phyloP scores from a whole-genome alignment of 2,888 invertebrate genomes.

The Antheraea assamensis region DNA sequence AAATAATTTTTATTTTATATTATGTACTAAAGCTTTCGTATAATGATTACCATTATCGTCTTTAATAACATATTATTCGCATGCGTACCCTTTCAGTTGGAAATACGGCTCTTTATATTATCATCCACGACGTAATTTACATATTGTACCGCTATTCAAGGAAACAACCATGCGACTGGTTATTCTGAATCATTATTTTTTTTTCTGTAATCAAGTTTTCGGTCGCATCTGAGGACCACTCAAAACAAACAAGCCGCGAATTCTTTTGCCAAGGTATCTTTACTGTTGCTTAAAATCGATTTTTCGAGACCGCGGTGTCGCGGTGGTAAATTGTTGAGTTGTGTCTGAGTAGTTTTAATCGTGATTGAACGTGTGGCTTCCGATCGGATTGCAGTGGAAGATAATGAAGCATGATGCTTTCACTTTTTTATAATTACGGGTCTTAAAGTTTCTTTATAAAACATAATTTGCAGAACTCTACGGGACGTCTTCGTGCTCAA shows the following conservation, averaged over 20 bases:
- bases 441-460: conserved; percentile 42
- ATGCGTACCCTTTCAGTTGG: conserved; percentile 10
- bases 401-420: conserved; percentile 71
- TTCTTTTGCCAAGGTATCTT: conserved; percentile 45
- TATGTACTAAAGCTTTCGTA: neutral
- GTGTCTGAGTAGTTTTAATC: conserved; percentile 51
- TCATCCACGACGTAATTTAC: conserved; percentile 64
- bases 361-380: conserved; percentile 67
- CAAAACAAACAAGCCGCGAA: conserved; percentile 71
- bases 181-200: conserved; percentile 67
- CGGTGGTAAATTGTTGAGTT: conserved; percentile 25
- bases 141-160: conserved; percentile 75
- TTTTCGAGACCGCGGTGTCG: neutral
- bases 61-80: conserved; percentile 15
- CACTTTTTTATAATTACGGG: conserved; percentile 71
- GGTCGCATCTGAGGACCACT: conserved; percentile 56
- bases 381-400: conserved; percentile 57
- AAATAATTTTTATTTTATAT: conserved; percentile 2
- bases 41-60: conserved; percentile 6
- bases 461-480: conserved; percentile 41
- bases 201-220: conserved; percentile 73
- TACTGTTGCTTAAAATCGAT: conserved; percentile 31
- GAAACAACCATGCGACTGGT: conserved; percentile 56
- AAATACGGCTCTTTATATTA: conserved; percentile 28
- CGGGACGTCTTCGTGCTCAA: conserved; percentile 34